Conservation (phyloP, 1,140 invertebrate species). For the Diuraphis noxia region DNA sequence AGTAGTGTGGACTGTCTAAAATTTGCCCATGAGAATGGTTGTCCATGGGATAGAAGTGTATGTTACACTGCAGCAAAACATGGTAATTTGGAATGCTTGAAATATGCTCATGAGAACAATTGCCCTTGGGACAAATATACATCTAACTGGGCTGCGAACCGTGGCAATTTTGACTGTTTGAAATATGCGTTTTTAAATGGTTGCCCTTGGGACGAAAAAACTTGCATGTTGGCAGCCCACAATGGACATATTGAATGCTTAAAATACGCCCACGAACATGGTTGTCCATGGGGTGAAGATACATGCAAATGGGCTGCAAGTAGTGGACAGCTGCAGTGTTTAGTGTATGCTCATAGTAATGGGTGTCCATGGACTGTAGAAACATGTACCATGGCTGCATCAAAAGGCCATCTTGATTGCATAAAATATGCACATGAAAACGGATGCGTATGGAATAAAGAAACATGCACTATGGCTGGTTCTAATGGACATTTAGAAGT, state of each 20-base stretch:
- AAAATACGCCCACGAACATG: neutral
- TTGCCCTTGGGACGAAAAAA: neutral
- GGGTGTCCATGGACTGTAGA: neutral
- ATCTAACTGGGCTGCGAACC: neutral
- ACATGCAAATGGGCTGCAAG: neutral
- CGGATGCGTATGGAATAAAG: neutral
- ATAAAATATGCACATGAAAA: neutral
- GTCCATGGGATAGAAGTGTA: neutral
- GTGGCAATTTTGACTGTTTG: neutral
- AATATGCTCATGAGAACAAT: neutral
- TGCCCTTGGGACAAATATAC: neutral
- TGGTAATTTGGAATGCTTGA: neutral
- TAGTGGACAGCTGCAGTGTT: neutral
- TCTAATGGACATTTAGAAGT: neutral
- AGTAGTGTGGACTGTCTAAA: neutral
- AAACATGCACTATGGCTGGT: neutral
- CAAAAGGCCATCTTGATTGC: neutral
- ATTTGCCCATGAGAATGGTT: neutral
- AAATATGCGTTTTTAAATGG: neutral
- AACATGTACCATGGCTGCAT: neutral
- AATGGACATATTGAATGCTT: neutral
- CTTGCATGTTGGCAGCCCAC: neutral
- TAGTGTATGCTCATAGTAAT: neutral
- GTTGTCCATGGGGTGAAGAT: neutral
- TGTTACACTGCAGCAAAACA: neutral